phyloP scores from a whole-genome alignment of 2,888 invertebrate species.

The Cistogaster globosa region DNA sequence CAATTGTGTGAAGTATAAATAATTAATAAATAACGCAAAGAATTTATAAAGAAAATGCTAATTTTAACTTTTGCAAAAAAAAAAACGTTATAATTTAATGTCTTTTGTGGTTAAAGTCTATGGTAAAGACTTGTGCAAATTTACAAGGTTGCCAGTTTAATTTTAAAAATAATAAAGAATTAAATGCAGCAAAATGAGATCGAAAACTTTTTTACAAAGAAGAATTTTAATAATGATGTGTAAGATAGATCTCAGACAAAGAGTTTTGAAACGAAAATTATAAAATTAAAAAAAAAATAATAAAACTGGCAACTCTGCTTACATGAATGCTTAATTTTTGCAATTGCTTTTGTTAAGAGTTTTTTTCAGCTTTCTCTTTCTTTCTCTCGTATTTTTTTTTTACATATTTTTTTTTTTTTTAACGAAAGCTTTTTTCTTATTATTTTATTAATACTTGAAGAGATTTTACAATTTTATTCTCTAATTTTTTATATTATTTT shows the following conservation, averaged over 20 bases:
- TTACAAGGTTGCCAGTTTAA: background rate
- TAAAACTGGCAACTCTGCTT: conserved; percentile 15
- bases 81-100: background rate
- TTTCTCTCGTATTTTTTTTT: no score
- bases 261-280: no score
- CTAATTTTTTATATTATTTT: background rate
- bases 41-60: conserved; percentile 3
- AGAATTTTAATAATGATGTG: no score
- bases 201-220: no score
- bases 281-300: background rate
- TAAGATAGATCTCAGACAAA: no score
- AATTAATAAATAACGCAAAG: background rate
- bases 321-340: conserved; percentile 1
- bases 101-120: background rate
- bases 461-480: conserved; percentile 17
- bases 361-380: no score
- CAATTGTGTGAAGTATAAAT: background rate
- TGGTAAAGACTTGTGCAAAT: background rate
- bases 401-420: conserved; percentile 6
- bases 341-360: no score
- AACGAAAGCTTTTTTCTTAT: conserved; percentile 39
- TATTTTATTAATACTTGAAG: conserved; percentile 44
- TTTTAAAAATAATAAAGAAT: background rate
- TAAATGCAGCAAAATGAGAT: no score
- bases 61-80: background rate